Percentiles rank a stretch among this genome's conserved stretches.
Conservation (phyloP, 37 sponge, comb jelly and placozoan species). For the Dysidea cf. avara region DNA sequence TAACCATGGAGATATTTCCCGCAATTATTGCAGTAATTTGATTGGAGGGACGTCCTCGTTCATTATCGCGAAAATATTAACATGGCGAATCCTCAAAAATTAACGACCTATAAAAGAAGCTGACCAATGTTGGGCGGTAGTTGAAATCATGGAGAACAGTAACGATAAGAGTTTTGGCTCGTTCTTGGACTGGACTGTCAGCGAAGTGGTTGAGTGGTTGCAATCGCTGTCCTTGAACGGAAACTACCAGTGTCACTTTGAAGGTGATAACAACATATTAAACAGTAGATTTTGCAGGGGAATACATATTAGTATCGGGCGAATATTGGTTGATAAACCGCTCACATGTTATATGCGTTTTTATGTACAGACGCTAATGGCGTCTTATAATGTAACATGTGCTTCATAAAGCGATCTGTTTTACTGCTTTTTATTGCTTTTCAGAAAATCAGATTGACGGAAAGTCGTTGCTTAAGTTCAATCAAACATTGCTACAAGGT, state of each 20-base stretch:
- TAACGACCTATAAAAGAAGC: too few relatives aligned
- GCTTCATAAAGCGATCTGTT: background rate
- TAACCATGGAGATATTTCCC: too few relatives aligned
- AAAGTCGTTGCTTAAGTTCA: conserved; percentile 37
- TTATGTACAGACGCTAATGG: background rate
- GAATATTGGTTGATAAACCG: too few relatives aligned
- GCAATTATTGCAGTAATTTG: too few relatives aligned
- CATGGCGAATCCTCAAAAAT: too few relatives aligned
- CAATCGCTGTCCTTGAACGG: conserved; percentile 20
- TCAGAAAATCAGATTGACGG: conserved; percentile 46
- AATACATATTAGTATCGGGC: too few relatives aligned
- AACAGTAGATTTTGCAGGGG: too few relatives aligned
- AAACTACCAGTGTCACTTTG: conserved; percentile 43
- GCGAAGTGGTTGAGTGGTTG: conserved; percentile 54
- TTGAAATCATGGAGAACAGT: too few relatives aligned
- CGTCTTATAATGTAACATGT: background rate
- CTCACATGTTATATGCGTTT: too few relatives aligned
- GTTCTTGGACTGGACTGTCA: conserved; percentile 30
- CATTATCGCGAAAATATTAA: too few relatives aligned
- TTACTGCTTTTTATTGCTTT: background rate
- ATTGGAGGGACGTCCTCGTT: too few relatives aligned
- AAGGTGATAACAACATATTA: conserved; percentile 14
- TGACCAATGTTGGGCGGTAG: too few relatives aligned
- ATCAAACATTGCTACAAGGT: conserved; percentile 50
- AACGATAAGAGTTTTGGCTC: background rate